Conservation (phyloP, 2,797 vertebrate genomes). For the Galaxias olidus region DNA sequence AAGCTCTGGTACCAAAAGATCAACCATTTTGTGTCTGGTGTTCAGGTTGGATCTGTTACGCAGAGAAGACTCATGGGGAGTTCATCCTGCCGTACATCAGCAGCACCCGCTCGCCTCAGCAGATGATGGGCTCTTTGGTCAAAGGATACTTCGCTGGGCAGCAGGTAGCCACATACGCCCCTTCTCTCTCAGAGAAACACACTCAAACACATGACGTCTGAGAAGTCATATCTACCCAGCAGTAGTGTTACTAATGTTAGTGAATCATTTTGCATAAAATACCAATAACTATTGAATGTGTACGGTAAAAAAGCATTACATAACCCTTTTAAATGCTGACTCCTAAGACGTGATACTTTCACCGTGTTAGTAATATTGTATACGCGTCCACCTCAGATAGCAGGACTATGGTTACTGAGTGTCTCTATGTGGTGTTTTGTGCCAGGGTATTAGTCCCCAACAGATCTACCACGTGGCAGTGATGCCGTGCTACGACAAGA, state of each 20-base stretch:
- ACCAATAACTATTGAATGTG: neutral
- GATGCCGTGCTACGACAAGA: slow-evolving; percentile 98
- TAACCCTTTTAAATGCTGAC: neutral
- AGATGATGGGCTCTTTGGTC: slow-evolving; percentile 89
- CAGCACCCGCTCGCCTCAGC: slow-evolving; percentile 90
- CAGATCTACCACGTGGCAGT: slow-evolving; percentile 90
- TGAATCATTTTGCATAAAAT: too few species aligned
- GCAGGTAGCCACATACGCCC: slow-evolving; percentile 70
- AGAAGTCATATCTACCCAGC: too few species aligned
- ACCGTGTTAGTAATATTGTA: neutral
- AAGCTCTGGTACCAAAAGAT: too few species aligned
- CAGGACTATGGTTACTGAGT: neutral
- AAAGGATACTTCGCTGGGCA: slow-evolving; percentile 86
- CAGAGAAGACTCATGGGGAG: slow-evolving; percentile 94
- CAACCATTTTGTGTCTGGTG: neutral
- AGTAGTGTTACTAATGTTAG: too few species aligned
- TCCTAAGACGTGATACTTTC: too few species aligned
- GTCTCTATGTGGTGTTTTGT: slow-evolving; percentile 31
- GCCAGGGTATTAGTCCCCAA: slow-evolving; percentile 79
- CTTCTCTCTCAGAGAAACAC: too few species aligned
- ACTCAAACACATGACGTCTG: too few species aligned
- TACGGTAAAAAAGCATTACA: neutral
- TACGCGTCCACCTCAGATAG: neutral
- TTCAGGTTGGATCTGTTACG: slow-evolving; percentile 97
- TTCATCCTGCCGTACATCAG: slow-evolving; percentile 91